Base-by-base conservation (phyloP, 1,140 invertebrate genomes). In the Drosophila ficusphila region DNA sequence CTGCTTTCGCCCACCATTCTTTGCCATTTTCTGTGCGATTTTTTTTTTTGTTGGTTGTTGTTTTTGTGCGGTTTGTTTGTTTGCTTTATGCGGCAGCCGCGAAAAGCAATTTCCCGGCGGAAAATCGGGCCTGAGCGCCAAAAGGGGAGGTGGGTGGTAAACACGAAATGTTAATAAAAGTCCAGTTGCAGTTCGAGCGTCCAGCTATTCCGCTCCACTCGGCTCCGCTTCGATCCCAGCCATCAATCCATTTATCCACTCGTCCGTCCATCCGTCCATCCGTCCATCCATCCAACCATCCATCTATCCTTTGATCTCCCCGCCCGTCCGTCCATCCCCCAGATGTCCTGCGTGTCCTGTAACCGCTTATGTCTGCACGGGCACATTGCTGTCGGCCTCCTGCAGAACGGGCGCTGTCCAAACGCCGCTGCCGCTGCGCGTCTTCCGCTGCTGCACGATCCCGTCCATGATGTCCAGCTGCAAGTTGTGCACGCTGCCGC, bases 401-500 rank as follows among this genome's bases (percentile, higher is more conserved):
- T 86, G 75, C 41, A 90, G 58, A 8, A 90, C 72, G 11, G 89
- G 81, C 57, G 90, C 82, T 34, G 90, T 62, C 90, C 90, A 91
- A 4, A 90, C 83, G 16, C 89, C 90, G 52, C 90, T 91, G 47
- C 90, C 90, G 18, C 90, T 90, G 33, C 90, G 79, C 18, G 79
- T 96, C 92, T 96, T 96, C 49, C 95, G 93, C 4, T 95, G 94
- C 83, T 96, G 95, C 11, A 96, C 95, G 53, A 97, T 96, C 58
- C 96, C 95, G 81, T 97, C 96, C 96, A 97, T 96, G 60, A 97
- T 96, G 82, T 97, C 96, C 53, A 96, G 92, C 77, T 96, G 95
- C 25, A 96, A 92, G 89, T 96, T 96, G 86, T 96, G 96, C 16
- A 94, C 93, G 79, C 95, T 96, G 46, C 96, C 96, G 27, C 93